Evolutionary conservation across 2,113 vertebrate genomes (phyloP).

Genomic region (Erpornis zantholeuca): DNA sequence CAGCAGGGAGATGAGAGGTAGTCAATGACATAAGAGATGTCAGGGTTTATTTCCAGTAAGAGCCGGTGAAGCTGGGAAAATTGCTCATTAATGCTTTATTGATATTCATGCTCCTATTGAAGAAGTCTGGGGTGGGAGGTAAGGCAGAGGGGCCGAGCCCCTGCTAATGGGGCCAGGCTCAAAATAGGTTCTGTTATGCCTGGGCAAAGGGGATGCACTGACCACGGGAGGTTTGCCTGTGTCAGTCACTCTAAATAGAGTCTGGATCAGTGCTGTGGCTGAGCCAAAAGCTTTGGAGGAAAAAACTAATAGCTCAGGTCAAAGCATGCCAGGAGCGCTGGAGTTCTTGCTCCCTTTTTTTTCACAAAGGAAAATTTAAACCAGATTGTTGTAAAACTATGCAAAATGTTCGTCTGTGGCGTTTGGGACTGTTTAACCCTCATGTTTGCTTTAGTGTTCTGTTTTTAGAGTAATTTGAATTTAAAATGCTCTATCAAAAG

Average conservation of each 20-base stretch:
- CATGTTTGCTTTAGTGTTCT: conserved; percentile 18
- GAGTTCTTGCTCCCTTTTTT: not conserved
- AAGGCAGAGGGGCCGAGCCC: not conserved
- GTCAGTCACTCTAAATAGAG: not conserved
- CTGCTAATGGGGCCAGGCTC: conserved; percentile 55
- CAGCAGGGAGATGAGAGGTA: conserved; percentile 2
- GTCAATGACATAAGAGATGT: conserved; percentile 61
- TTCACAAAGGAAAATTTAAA: not conserved
- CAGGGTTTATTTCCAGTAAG: conserved; percentile 74
- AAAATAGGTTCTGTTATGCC: conserved; percentile 60
- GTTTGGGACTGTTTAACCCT: conserved; percentile 43
- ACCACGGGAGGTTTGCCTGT: not conserved
- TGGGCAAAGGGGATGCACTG: conserved; percentile 51
- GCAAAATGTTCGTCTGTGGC: conserved; percentile 11
- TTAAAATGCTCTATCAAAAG: conserved; percentile 54
- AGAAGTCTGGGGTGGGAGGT: conserved; percentile 36
- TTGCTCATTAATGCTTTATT: conserved; percentile 71
- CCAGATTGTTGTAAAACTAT: conserved; percentile 18
- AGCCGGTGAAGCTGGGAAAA: conserved; percentile 66
- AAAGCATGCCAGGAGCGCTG: not conserved
- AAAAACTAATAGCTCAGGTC: conserved; percentile 1
- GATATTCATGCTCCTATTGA: conserved; percentile 69
- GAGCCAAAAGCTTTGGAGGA: conserved; percentile 26
- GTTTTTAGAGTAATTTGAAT: conserved; percentile 50
- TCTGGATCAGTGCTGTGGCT: not conserved